Conservation (phyloP, 2,888 invertebrate species). For the Tipula helvola region DNA sequence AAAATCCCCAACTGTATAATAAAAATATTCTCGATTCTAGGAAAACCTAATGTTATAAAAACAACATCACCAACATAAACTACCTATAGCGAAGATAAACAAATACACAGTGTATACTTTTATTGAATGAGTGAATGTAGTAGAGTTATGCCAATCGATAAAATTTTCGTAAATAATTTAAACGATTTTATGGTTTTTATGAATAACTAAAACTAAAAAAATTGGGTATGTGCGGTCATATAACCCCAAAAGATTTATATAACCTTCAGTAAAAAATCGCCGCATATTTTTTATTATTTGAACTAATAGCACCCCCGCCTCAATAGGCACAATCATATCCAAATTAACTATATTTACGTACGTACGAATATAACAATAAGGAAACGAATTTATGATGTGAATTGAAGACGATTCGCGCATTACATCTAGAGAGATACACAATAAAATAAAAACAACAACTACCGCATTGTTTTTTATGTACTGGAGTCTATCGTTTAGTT, state of each 20-base stretch:
- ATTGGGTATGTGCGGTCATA: background rate
- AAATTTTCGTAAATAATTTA: background rate
- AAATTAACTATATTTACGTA: no score
- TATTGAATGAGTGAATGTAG: background rate
- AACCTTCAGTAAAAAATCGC: background rate
- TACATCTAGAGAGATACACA: background rate
- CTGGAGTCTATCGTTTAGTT: background rate
- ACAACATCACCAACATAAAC: background rate
- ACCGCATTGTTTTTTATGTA: background rate
- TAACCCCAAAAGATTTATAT: background rate
- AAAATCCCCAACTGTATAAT: background rate
- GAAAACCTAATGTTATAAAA: background rate
- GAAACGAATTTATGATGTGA: no score
- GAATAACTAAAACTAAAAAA: background rate
- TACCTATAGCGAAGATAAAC: no score
- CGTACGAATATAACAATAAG: no score
- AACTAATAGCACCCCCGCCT: background rate
- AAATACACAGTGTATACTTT: no score
- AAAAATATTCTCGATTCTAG: background rate
- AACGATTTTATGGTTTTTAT: background rate
- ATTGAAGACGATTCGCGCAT: background rate
- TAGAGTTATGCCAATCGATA: background rate
- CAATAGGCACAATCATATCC: background rate
- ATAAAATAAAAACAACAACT: no score
- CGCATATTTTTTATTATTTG: background rate